These are phyloP conservation scores for Ramphastos sulfuratus DNA, from an alignment of 2,113 vertebrate species.

Conservation along the genomic window DNA sequence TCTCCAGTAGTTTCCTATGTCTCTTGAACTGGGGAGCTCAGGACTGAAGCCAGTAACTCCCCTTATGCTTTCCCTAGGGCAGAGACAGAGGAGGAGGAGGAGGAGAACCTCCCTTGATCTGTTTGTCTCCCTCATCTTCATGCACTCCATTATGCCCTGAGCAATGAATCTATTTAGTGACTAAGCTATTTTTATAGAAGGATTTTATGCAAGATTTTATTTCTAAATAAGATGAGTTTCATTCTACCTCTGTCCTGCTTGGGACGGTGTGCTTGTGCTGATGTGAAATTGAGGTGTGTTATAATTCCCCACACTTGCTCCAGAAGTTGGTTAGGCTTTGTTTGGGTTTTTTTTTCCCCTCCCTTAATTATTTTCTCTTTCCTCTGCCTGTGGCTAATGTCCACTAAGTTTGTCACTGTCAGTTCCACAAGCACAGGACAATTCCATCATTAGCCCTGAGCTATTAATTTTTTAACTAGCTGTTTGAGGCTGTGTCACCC, in stretches of 20 bases:
- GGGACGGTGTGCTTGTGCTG: not conserved
- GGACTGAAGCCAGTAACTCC: no score
- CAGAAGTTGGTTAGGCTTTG: not conserved
- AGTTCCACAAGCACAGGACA: not conserved
- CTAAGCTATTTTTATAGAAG: not conserved
- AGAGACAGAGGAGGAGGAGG: no score
- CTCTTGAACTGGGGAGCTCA: no score
- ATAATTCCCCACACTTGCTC: not conserved
- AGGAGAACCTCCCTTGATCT: no score
- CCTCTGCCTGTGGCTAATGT: not conserved
- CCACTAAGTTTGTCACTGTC: not conserved
- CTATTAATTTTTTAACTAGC: not conserved
- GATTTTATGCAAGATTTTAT: not conserved
- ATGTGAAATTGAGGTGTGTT: not conserved
- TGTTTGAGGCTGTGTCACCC: not conserved
- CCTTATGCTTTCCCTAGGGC: no score
- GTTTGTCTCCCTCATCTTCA: no score
- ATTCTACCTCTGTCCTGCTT: not conserved
- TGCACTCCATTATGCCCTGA: not conserved
- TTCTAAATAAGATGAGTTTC: not conserved
- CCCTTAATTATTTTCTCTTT: not conserved
- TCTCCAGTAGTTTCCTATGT: no score
- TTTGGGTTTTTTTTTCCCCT: not conserved
- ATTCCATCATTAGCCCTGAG: not conserved
- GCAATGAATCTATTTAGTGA: not conserved